Evolutionary conservation across 2,797 vertebrate genomes (phyloP), one percentile per base, ranked within the genome.

Genomic region (Manis javanica): DNA sequence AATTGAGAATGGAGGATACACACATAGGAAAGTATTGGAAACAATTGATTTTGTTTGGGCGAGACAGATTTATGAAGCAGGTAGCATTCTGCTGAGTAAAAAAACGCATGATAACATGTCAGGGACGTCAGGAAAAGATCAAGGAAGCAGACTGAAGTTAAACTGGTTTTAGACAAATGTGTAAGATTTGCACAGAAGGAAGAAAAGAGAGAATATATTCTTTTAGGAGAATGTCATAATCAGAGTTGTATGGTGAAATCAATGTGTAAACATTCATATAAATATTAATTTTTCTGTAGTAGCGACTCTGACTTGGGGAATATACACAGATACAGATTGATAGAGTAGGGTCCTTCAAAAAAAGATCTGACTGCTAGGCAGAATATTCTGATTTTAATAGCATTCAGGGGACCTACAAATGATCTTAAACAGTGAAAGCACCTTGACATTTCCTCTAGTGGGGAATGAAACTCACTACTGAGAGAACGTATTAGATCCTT

Each of bases 381-480:
- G 89, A 91, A 93, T 91, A 88, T 96, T 97, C 72, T 53, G 37
- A 92, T 85, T 88, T 94, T 96, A 96, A 96, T 89, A 86, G 86
- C 57, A 96, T 96, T 96, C 91, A 91, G 49, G 91, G 93, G 96
- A 94, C 72, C 74, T 91, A 89, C 89, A 96, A 94, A 94, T 89
- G 91, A 95, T 96, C 83, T 96, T 91, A 86, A 96, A 91, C n/a
- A 24, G 55, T 86, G 78, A 95, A 91, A 82, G 91, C 24, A 82
- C 61, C 93, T 96, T 97, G 96, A 95, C 93, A 94, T 96, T 96
- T 96, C 77, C n/a, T 49, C 63, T 89, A 81, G 31, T 49, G 86
- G 37, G 26, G 21, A 96, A 81, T 57, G 53, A 96, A 57, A 24
- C 42, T 91, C 82, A 92, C 82, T 93, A 53, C 69, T 74, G 78